phyloP scores from a whole-genome alignment of 2,797 vertebrate genomes.

The Nyctalus aviator region DNA sequence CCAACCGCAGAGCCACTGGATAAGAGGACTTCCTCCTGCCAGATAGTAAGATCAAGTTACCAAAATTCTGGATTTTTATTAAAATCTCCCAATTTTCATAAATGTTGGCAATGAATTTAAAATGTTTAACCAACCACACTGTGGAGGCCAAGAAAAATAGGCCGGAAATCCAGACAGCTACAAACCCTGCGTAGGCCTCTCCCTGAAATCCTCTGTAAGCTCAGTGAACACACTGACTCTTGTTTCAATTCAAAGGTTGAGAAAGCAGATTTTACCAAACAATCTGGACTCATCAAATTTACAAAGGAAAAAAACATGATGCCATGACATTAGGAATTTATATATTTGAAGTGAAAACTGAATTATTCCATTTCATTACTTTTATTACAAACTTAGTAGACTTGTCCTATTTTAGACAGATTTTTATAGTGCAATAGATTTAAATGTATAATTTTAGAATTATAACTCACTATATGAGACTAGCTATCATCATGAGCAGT shows the following conservation, averaged over 20 bases:
- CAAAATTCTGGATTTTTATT: not conserved
- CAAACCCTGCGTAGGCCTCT: not conserved
- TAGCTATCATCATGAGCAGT: not conserved
- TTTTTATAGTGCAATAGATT: not conserved
- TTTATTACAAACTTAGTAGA: not conserved
- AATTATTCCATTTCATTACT: not conserved
- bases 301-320: conserved; percentile 12
- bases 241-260: not conserved
- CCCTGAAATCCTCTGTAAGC: not conserved
- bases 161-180: not conserved
- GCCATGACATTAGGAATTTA: not conserved
- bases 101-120: conserved; percentile 12
- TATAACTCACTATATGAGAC: not conserved
- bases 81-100: not conserved
- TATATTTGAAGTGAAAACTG: not conserved
- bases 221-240: not conserved
- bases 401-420: not conserved
- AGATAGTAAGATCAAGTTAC: not conserved
- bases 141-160: not conserved
- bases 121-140: conserved; percentile 31
- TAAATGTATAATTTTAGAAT: conserved; percentile 21
- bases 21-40: not conserved
- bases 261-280: not conserved
- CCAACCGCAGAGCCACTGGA: not conserved
- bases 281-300: not conserved